phyloP scores from a whole-genome alignment of 2,797 vertebrate species.

The Amblyraja radiata region DNA sequence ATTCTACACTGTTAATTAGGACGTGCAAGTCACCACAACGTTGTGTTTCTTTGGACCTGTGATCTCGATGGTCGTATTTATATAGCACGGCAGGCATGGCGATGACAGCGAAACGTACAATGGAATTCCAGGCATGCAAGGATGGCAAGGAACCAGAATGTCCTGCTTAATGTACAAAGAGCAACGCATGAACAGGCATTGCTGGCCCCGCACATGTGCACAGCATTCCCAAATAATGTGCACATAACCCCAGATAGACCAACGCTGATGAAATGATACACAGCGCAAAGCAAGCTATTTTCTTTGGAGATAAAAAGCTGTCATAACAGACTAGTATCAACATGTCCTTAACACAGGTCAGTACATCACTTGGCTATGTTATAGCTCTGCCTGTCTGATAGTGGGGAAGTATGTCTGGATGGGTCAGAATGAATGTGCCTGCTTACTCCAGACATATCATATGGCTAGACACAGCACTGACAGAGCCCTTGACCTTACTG shows the following conservation, averaged over 20 bases:
- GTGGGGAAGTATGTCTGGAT: constrained; percentile 43
- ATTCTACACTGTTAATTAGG: not conserved
- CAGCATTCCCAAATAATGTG: constrained; percentile 43
- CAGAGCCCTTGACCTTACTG: constrained; percentile 53
- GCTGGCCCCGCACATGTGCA: constrained; percentile 45
- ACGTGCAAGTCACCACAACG: not conserved
- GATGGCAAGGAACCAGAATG: constrained; percentile 46
- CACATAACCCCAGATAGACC: constrained; percentile 29
- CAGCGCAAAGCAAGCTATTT: constrained; percentile 55
- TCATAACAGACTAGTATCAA: constrained; percentile 55
- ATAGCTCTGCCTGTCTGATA: constrained; percentile 42
- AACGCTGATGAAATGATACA: constrained; percentile 44
- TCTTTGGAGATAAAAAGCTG: constrained; percentile 54
- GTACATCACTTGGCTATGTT: constrained; percentile 46
- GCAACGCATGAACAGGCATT: constrained; percentile 44
- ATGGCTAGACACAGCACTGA: constrained; percentile 51
- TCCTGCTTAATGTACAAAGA: constrained; percentile 51
- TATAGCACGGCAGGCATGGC: constrained; percentile 47
- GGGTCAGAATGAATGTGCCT: constrained; percentile 46
- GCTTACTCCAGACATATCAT: constrained; percentile 53
- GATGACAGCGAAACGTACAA: constrained; percentile 55
- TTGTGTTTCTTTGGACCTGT: not conserved
- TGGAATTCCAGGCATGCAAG: constrained; percentile 57
- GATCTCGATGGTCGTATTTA: not conserved
- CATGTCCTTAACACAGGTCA: constrained; percentile 45